A percentile compares a stretch with the other conserved stretches of the same genome.
Conservation (phyloP, 23 tunicate species). For the Oikopleura albicans region DNA sequence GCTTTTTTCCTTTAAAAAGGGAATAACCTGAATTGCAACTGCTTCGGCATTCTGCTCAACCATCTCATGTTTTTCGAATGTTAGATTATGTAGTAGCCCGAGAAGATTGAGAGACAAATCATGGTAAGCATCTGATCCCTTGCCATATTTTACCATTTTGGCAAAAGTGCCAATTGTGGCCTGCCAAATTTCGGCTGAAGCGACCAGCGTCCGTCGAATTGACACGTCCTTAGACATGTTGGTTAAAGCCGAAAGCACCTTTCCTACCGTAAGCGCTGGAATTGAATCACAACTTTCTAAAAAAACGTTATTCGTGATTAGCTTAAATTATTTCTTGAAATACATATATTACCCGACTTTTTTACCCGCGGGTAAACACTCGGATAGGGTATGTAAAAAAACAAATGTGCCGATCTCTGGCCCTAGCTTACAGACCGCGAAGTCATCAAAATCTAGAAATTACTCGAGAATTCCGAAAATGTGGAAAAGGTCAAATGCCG, state of each 20-base stretch:
- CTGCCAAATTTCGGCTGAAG: not conserved
- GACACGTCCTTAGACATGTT: not conserved
- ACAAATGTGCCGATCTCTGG: too few relatives aligned
- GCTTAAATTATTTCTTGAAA: too few relatives aligned
- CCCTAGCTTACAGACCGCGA: too few relatives aligned
- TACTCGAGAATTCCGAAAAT: too few relatives aligned
- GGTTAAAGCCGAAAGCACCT: not conserved
- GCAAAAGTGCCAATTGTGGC: not conserved
- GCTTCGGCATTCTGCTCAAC: not conserved
- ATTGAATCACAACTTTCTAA: not conserved
- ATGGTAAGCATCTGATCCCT: not conserved
- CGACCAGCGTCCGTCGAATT: not conserved
- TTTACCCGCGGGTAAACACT: too few relatives aligned
- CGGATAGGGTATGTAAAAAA: too few relatives aligned
- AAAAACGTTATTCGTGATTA: too few relatives aligned
- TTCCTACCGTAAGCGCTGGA: not conserved
- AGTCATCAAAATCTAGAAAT: too few relatives aligned
- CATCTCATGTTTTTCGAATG: not conserved
- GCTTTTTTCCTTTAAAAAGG: not conserved
- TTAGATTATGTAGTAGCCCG: not conserved
- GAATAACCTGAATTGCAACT: not conserved
- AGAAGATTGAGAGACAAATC: not conserved
- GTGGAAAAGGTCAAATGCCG: too few relatives aligned
- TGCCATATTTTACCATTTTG: too few relatives aligned
- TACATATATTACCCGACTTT: too few relatives aligned